Conservation (phyloP, 1,140 invertebrate genomes). For the Armadillidium nasatum region DNA sequence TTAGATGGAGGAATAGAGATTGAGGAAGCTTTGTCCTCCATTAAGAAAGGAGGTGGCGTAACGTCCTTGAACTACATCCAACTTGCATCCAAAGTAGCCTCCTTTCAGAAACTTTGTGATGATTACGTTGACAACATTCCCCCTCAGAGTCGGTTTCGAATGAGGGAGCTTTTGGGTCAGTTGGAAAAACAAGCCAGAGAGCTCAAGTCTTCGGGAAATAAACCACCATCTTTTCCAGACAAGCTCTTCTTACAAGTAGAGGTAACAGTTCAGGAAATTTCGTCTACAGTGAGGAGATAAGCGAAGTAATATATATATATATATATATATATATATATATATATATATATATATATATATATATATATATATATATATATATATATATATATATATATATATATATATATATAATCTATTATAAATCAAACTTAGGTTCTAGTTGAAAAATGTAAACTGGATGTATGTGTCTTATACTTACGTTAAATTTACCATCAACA, state of each 20-base stretch:
- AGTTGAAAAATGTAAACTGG: too few species aligned
- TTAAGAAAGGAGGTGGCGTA: slow-evolving; percentile 57
- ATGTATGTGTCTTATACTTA: too few species aligned
- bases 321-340: slow-evolving; percentile 4
- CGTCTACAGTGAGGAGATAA: not conserved
- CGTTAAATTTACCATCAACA: too few species aligned
- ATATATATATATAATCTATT: too few species aligned
- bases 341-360: too few species aligned
- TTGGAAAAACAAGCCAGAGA: slow-evolving; percentile 73
- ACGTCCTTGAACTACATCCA: slow-evolving; percentile 64
- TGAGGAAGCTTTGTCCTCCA: slow-evolving; percentile 59
- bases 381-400: too few species aligned
- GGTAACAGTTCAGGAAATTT: not conserved
- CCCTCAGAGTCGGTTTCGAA: slow-evolving; percentile 80
- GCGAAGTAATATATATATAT: slow-evolving; percentile 1
- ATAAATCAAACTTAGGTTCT: too few species aligned
- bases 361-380: too few species aligned
- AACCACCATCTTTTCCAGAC: not conserved
- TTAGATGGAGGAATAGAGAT: slow-evolving; percentile 66
- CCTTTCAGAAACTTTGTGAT: slow-evolving; percentile 70
- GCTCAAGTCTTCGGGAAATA: slow-evolving; percentile 52
- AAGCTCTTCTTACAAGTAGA: not conserved
- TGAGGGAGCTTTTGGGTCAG: slow-evolving; percentile 74
- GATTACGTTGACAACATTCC: slow-evolving; percentile 68
- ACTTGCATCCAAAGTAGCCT: slow-evolving; percentile 73